Percentiles rank a stretch among this genome's conserved stretches.
Evolutionary conservation across 1,140 invertebrate genomes (phyloP).

Genomic region (Agrypnia vestita): DNA sequence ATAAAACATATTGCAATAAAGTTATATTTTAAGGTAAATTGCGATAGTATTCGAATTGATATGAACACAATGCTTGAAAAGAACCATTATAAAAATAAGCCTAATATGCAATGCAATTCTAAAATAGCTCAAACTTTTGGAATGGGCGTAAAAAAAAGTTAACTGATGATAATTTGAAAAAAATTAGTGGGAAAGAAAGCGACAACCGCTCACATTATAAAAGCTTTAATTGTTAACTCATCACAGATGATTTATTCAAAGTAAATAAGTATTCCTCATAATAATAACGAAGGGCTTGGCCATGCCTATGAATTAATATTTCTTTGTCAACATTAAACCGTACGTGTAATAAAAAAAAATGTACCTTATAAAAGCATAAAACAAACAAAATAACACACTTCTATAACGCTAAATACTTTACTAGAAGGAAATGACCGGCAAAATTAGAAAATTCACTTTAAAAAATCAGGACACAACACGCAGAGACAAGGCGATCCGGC

Average conservation of each 20-base stretch:
- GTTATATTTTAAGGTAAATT: no score
- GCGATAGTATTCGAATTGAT: no score
- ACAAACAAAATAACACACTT: conserved; percentile 33
- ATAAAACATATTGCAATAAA: no score
- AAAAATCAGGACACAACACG: conserved; percentile 47
- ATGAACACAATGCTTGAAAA: no score
- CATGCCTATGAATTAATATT: conserved; percentile 36
- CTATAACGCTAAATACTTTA: conserved; percentile 1
- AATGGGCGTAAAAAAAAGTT: conserved; percentile 33
- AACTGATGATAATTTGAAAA: neutral
- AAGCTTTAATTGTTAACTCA: conserved; percentile 15
- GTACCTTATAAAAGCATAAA: conserved; percentile 48
- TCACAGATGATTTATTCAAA: conserved; percentile 16
- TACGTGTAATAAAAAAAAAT: neutral
- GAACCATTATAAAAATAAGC: neutral
- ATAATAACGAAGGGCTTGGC: conserved; percentile 48
- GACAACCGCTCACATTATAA: neutral
- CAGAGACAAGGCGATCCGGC: conserved; percentile 45
- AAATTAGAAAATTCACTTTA: conserved; percentile 30
- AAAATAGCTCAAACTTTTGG: conserved; percentile 35
- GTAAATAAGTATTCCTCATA: conserved; percentile 41
- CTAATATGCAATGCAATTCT: conserved; percentile 21
- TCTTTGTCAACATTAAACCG: conserved; percentile 33
- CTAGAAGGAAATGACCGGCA: conserved; percentile 43
- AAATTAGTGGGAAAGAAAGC: conserved; percentile 2